Conservation (phyloP, 92 coral and sea anemone species). For the Epizoanthus fatuus region DNA sequence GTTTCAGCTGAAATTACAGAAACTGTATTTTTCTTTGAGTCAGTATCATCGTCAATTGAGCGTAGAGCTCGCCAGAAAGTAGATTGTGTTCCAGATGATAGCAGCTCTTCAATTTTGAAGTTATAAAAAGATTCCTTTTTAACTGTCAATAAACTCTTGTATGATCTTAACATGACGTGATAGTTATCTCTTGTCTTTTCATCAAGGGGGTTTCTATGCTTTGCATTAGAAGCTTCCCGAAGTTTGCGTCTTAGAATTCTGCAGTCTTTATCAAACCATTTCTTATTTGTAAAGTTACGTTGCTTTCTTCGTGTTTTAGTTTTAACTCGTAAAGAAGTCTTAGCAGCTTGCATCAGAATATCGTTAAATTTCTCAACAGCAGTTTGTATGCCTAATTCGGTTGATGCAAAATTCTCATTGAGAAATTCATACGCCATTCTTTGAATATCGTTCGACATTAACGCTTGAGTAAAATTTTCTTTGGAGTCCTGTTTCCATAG, state of each 20-base stretch:
- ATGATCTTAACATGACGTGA: background rate
- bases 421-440: too few species aligned
- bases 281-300: slow-evolving; percentile 8
- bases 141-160: slow-evolving; percentile 13
- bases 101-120: background rate
- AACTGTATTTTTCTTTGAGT: background rate
- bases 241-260: background rate
- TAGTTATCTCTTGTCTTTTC: slow-evolving; percentile 13
- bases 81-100: background rate
- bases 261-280: background rate
- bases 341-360: background rate
- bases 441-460: too few species aligned
- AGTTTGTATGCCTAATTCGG: too few species aligned
- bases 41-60: background rate
- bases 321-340: slow-evolving; percentile 16
- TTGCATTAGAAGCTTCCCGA: slow-evolving; percentile 18
- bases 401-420: too few species aligned
- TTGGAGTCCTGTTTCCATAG: slow-evolving; percentile 2
- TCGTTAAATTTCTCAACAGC: background rate
- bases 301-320: slow-evolving; percentile 15
- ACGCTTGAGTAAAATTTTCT: background rate
- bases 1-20: background rate
- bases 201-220: slow-evolving; percentile 6
- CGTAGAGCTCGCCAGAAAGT: background rate
- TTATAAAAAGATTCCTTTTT: background rate